These are phyloP conservation scores for Cataglyphis hispanica DNA, from an alignment of 1,140 invertebrate genomes.

Conservation along the genomic window DNA sequence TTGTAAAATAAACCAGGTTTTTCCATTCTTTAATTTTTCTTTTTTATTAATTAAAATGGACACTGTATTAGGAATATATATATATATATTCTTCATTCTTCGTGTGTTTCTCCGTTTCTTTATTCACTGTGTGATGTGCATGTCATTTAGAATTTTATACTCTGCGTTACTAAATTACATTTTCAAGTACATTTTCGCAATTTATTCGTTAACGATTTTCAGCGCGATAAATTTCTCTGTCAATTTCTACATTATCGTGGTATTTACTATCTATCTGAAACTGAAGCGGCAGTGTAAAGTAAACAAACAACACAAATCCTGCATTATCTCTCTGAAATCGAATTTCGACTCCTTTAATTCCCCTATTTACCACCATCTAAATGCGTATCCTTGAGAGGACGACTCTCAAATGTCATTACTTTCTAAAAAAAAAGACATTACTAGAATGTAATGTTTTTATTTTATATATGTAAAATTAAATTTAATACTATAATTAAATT, in stretches of 20 bases:
- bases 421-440: not conserved
- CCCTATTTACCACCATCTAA: not conserved
- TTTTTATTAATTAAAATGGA: constrained; percentile 42
- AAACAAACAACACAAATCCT: constrained; percentile 25
- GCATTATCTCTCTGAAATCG: constrained; percentile 22
- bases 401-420: not conserved
- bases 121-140: not conserved
- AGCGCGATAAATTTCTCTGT: constrained; percentile 9
- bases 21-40: constrained; percentile 11
- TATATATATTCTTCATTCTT: no score
- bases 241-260: not conserved
- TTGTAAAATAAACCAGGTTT: not conserved
- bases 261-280: constrained; percentile 3
- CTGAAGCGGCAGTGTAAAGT: not conserved
- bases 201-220: constrained; percentile 22
- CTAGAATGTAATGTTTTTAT: not conserved
- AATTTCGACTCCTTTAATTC: not conserved
- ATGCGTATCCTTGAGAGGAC: not conserved
- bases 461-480: not conserved
- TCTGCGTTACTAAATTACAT: constrained; percentile 25
- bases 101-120: not conserved
- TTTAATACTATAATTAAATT: no score
- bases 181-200: not conserved
- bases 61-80: no score
- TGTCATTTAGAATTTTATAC: not conserved